Base-by-base conservation (phyloP, 2,888 invertebrate genomes). In the Eledona agricola region DNA sequence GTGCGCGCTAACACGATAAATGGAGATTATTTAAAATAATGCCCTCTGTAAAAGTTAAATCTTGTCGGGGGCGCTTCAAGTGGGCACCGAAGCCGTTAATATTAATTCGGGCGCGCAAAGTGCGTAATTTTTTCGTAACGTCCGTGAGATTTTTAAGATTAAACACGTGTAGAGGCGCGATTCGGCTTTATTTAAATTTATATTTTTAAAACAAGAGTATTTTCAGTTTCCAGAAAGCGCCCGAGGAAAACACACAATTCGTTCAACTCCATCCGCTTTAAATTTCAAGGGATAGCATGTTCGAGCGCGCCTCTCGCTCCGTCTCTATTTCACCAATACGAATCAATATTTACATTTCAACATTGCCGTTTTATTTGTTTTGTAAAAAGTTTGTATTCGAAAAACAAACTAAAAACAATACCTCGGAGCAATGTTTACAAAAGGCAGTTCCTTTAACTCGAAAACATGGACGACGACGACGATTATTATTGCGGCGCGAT, bases 301-400 rank as follows among this genome's bases (percentile, higher is more conserved):
- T 58, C 40, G 34, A 34, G 40, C 40, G 53, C 32, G 50, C 26
- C 40, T 50, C 56, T 61, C 49, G 52, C 51, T 7, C 55, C 55
- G 52, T 55, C 58, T 63, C 55, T 38, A 20, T 52, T 56, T 51
- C 23, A 31, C 51, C 52, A 34, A 22, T 43, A 31, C 29, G 32
- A 54, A 54, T 54, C 54, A 32, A 54, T 54, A 49, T 50, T 29
- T 50, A 53, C 53, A 38, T 64, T 59, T 60, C 62, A 35, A 49
- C 55, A 53, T 50, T 51, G 58, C 51, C 56, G 63, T 66, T 71
- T 65, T 71, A 67, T 70, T 72, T 72, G 70, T 68, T 72, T 69
- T 72, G 66, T 69, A 64, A 69, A 71, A 73, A 73, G 68, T 71
- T 71, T 70, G 67, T 67, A 70, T 69, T 72, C 64, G 70, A 69